Base-by-base conservation (phyloP, 2,888 invertebrate species). In the Trichacis sp. region DNA sequence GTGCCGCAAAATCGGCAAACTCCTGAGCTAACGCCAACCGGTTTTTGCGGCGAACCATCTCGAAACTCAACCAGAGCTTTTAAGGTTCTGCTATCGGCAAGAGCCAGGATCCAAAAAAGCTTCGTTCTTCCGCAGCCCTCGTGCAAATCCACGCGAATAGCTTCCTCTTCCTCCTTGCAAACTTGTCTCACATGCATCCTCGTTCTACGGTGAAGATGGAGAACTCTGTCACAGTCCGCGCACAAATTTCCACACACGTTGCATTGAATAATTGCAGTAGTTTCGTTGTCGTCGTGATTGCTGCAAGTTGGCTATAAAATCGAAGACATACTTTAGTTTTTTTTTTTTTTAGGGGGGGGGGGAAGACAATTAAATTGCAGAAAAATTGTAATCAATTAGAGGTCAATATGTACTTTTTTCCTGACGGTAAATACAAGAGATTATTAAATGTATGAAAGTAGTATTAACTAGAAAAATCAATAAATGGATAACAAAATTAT, bases 271-370 rank as follows among this genome's bases (percentile, higher is more conserved):
- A 96, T 94, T 0, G 97, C 98, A 11, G 91, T 88, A 0, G 97
- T 98, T 79, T 93, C 90, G 0, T 94, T 95, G 82, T 99, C 98
- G 80, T 99, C 98, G 84, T 99, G 98, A 85, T 99, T 99, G 50
- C 90, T 91, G 85, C 98, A 99, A 68, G 93, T 91, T 5, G 95
- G 93, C 79, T 96, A 88, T 1, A 82, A n/a, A n/a, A n/a, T n/a
- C n/a, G n/a, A n/a, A n/a, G n/a, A n/a, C n/a, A n/a, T n/a, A n/a
- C n/a, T n/a, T n/a, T n/a, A n/a, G n/a, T n/a, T n/a, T n/a, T n/a
- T n/a, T n/a, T n/a, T n/a, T n/a, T n/a, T n/a, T n/a, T n/a, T n/a
- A n/a, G n/a, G n/a, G n/a, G n/a, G n/a, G n/a, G n/a, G n/a, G n/a
- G n/a, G n/a, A n/a, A n/a, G n/a, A n/a, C n/a, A n/a, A n/a, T n/a